Base-by-base conservation (phyloP, 2,888 invertebrate genomes). In the Ephialtes manifestator region DNA sequence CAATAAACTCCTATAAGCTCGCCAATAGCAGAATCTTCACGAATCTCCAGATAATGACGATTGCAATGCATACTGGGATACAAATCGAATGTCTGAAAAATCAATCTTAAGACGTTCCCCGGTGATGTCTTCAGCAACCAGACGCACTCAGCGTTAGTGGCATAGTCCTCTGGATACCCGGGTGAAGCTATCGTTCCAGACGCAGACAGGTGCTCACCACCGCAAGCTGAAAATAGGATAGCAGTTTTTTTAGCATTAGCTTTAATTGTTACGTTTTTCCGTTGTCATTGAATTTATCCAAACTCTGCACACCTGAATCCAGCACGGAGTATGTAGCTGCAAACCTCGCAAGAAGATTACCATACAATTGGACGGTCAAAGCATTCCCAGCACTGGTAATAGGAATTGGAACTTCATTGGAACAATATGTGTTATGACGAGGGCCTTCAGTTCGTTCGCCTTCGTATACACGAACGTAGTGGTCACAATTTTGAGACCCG, bases 11-110 rank as follows among this genome's bases (percentile, higher is more conserved):
- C 96, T 15, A 98, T 89, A 15, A 98, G 90, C 24, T 94, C 94
- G 7, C 98, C 98, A 7, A 94, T 93, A 0, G 95, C 95, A 88
- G 95, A 93, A 0, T 94, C 93, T 94, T 97, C 96, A 39, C 98
- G 96, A 78, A 99, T 95, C 95, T 98, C 98, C 43, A 99, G 94
- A 93, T 97, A 99, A 93, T 99, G 98, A 58, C 96, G 95, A 90
- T 97, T 96, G 92, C 99, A 99, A 88, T 96, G 95, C 5, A 96
- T 96, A 4, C 97, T 97, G 10, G 95, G 92, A 87, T 97, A 96
- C 85, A 99, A 90, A 83, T 97, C 95, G 89, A 99, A 96, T 7
- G 94, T 93, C 88, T 95, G 95, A 91, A 98, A 97, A 13, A 95
- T 95, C 0, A 98, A 90, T 48, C 95, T 95, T 13, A 97, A 94